These are phyloP conservation scores for Cecidostiba fungosa DNA, from an alignment of 2,888 invertebrate species.

Conservation along the genomic window DNA sequence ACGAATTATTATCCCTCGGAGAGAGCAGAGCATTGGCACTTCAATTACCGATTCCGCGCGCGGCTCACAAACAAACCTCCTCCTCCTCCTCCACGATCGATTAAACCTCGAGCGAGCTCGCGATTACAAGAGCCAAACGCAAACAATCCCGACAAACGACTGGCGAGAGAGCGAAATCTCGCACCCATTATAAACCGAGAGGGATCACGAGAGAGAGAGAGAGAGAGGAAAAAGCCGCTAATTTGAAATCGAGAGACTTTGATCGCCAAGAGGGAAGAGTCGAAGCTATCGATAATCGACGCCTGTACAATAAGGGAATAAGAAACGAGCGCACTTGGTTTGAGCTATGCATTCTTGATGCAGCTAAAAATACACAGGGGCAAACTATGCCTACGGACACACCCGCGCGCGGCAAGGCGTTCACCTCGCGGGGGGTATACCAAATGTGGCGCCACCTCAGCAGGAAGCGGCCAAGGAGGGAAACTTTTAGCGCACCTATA, in stretches of 20 bases:
- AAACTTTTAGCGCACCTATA: conserved; percentile 33
- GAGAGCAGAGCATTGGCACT: conserved; percentile 22
- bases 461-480: conserved; percentile 70
- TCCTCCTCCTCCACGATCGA: not conserved
- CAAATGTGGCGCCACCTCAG: conserved; percentile 76
- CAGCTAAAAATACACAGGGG: not conserved
- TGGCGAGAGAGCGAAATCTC: conserved; percentile 4
- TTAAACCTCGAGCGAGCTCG: not conserved
- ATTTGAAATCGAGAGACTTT: conserved; percentile 38
- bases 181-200: conserved; percentile 18
- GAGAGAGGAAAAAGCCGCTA: not conserved
- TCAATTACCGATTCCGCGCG: conserved; percentile 18
- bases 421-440: conserved; percentile 62
- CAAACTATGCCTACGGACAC: not conserved
- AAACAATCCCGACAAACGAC: conserved; percentile 6
- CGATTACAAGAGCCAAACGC: not conserved
- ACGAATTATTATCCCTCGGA: conserved; percentile 25
- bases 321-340: conserved; percentile 46
- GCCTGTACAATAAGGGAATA: conserved; percentile 35
- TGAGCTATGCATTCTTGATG: not conserved
- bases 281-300: conserved; percentile 39
- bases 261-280: conserved; percentile 44
- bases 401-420: conserved; percentile 26
- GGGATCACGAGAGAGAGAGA: too few relatives aligned
- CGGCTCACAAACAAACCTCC: not conserved